Evolutionary conservation across 2,888 invertebrate species (phyloP).

Genomic region (Chaetoderma sp.): DNA sequence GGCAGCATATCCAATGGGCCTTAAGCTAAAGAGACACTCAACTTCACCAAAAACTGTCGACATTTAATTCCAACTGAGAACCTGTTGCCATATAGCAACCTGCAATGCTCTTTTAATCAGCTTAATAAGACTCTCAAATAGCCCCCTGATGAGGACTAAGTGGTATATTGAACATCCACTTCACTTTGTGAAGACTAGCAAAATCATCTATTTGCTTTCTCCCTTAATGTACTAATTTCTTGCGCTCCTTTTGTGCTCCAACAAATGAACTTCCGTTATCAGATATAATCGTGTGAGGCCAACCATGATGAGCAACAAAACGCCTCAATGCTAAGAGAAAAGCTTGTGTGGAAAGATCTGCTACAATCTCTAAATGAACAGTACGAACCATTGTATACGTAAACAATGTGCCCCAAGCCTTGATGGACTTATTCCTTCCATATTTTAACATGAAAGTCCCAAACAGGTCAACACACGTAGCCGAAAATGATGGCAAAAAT

Average conservation of each 20-base stretch:
- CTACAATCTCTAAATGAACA: slow-evolving; percentile 2
- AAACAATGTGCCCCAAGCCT: slow-evolving; percentile 9
- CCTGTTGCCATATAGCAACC: not conserved
- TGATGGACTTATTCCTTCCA: not conserved
- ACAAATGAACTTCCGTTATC: slow-evolving; percentile 9
- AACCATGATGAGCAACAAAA: slow-evolving; percentile 6
- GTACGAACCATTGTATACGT: slow-evolving; percentile 4
- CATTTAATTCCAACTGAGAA: not conserved
- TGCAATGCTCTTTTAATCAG: not conserved
- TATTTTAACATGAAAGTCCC: not conserved
- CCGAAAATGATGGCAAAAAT: not conserved
- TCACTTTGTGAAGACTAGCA: not conserved
- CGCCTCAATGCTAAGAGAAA: slow-evolving; percentile 4
- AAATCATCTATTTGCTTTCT: not conserved
- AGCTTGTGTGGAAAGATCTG: slow-evolving; percentile 2
- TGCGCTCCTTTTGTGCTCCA: slow-evolving; percentile 3
- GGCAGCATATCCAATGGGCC: slow-evolving; percentile 1
- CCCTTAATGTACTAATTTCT: not conserved
- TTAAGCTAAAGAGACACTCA: not conserved
- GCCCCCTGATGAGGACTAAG: slow-evolving; percentile 4
- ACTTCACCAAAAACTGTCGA: not conserved
- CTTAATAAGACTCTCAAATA: not conserved
- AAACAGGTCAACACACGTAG: slow-evolving; percentile 8
- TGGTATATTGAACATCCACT: slow-evolving; percentile 7
- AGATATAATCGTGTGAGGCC: not conserved